Conservation (phyloP, 2,888 invertebrate species). For the Campoplex nolae region DNA sequence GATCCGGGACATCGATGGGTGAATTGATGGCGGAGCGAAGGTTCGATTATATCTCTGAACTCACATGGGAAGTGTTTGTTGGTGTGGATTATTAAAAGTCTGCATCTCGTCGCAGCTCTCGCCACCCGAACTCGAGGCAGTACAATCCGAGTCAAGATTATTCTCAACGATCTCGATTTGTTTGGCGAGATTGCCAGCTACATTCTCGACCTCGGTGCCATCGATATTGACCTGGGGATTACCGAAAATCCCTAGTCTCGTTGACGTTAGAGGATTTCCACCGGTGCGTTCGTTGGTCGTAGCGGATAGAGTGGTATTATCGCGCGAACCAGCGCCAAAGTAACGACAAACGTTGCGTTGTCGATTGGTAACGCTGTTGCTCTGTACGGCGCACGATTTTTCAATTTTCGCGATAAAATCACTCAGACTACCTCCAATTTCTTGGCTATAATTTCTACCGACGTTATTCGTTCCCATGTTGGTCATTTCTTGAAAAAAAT, state of each 20-base stretch:
- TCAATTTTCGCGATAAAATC: conserved; percentile 82
- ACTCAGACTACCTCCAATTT: conserved; percentile 78
- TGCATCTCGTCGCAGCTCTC: conserved; percentile 97
- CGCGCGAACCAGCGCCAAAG: conserved; percentile 86
- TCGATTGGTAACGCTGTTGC: conserved; percentile 80
- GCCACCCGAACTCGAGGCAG: conserved; percentile 96
- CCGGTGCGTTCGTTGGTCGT: conserved; percentile 51
- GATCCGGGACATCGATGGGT: neutral
- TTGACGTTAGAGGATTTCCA: conserved; percentile 14
- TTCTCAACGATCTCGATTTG: conserved; percentile 91
- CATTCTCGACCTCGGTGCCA: conserved; percentile 88
- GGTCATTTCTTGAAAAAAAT: conserved; percentile 81
- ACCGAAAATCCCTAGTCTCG: conserved; percentile 78
- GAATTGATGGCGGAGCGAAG: neutral
- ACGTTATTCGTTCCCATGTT: conserved; percentile 74
- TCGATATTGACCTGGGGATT: conserved; percentile 80
- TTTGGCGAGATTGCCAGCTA: conserved; percentile 90
- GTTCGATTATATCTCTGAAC: conserved; percentile 82
- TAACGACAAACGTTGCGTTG: conserved; percentile 83
- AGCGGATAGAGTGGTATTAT: conserved; percentile 71
- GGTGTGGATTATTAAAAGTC: conserved; percentile 91
- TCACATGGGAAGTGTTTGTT: conserved; percentile 92
- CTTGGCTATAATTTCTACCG: conserved; percentile 77
- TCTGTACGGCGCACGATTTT: conserved; percentile 81
- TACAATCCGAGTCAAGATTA: conserved; percentile 96